Conservation (phyloP, 2,888 invertebrate genomes). For the Endomychus coccineus region DNA sequence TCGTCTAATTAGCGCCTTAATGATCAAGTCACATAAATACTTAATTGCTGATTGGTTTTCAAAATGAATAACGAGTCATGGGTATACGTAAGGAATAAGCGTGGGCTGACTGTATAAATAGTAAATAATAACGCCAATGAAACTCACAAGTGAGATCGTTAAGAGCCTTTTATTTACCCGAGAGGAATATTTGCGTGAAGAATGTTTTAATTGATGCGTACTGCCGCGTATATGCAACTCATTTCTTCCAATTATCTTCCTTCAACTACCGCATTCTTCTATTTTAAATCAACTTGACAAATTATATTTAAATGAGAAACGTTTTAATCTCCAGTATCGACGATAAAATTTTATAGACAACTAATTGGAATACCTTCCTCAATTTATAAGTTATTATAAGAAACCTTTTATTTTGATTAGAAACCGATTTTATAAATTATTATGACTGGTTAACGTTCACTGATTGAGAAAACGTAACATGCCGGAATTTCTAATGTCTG, state of each 20-base stretch:
- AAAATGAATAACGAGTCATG: slow-evolving; percentile 15
- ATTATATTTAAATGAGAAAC: slow-evolving; percentile 11
- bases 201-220: slow-evolving; percentile 13
- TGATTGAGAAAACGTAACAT: no score
- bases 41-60: slow-evolving; percentile 17
- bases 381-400: no score
- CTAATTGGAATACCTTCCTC: no score
- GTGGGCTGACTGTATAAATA: slow-evolving; percentile 14
- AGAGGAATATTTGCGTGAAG: background rate
- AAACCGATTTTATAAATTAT: no score
- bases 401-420: no score
- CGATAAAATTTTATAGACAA: background rate
- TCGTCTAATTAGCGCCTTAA: slow-evolving; percentile 16
- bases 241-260: slow-evolving; percentile 13
- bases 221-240: slow-evolving; percentile 10
- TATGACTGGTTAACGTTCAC: no score
- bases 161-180: slow-evolving; percentile 3
- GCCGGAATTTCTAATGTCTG: no score
- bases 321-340: slow-evolving; percentile 3
- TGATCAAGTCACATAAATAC: slow-evolving; percentile 15
- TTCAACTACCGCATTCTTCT: slow-evolving; percentile 14
- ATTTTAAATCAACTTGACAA: slow-evolving; percentile 15
- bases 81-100: slow-evolving; percentile 13
- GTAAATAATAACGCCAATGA: slow-evolving; percentile 5
- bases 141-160: slow-evolving; percentile 4